phyloP scores from a whole-genome alignment of 2,888 invertebrate genomes.

The Odontomyia ornata region DNA sequence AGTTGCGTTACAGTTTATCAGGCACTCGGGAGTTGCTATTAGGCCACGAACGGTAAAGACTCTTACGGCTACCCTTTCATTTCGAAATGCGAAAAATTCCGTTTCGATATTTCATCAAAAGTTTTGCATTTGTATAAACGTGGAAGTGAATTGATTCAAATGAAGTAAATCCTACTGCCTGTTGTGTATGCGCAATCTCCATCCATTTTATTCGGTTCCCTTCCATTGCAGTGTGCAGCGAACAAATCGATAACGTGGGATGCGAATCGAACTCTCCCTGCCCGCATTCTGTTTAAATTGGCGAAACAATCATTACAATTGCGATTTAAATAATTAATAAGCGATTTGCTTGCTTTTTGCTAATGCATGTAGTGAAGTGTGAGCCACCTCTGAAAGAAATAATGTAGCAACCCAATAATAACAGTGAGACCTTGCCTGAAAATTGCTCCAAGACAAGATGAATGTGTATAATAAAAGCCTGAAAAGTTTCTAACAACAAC shows the following conservation, averaged over 20 bases:
- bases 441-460: conserved; percentile 1
- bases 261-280: background rate
- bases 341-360: background rate
- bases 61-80: too few species aligned
- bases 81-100: too few species aligned
- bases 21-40: too few species aligned
- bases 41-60: too few species aligned
- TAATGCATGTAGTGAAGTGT: background rate
- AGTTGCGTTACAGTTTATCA: too few species aligned
- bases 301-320: too few species aligned
- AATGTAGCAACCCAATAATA: background rate
- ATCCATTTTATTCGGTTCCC: background rate
- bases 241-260: conserved; percentile 24
- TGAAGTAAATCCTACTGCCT: background rate
- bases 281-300: background rate
- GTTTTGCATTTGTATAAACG: too few species aligned
- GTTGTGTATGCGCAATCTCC: background rate
- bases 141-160: background rate
- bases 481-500: conserved; percentile 7
- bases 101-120: too few species aligned
- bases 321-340: too few species aligned
- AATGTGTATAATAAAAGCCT: background rate
- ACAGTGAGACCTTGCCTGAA: background rate
- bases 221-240: background rate
- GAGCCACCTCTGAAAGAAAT: background rate